Percentiles rank a stretch among this genome's conserved stretches.
phyloP scores from a whole-genome alignment of 2,888 invertebrate species.

The Tupiocoris notatus region DNA sequence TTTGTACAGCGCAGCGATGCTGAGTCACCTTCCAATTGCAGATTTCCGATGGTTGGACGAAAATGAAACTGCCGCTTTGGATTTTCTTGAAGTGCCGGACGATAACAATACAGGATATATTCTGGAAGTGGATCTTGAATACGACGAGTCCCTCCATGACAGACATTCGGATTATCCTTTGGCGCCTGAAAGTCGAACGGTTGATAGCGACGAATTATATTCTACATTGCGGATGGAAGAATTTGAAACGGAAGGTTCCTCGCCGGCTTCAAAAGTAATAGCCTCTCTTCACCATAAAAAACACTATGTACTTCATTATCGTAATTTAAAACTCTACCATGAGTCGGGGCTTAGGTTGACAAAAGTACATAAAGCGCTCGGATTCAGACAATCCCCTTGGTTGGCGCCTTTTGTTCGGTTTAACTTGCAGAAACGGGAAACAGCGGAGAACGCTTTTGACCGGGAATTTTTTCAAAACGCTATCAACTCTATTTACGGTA shows the following conservation, averaged over 20 bases:
- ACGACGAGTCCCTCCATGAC: not conserved
- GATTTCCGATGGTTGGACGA: not conserved
- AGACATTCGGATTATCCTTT: conserved; percentile 21
- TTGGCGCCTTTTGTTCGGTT: conserved; percentile 50
- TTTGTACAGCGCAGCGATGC: not conserved
- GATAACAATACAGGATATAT: not conserved
- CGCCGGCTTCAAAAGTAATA: conserved; percentile 43
- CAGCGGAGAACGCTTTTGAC: conserved; percentile 52
- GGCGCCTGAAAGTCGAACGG: not conserved
- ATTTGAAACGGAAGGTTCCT: too few species aligned
- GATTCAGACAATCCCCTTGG: conserved; percentile 51
- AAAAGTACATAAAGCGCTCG: conserved; percentile 51
- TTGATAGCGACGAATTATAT: not conserved
- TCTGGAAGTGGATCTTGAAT: not conserved
- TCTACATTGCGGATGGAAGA: not conserved
- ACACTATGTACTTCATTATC: conserved; percentile 20
- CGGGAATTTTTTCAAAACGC: conserved; percentile 54
- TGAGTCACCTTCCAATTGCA: not conserved
- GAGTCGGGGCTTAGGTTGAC: conserved; percentile 47
- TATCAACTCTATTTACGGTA: conserved; percentile 54
- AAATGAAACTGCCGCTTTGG: not conserved
- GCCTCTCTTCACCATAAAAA: conserved; percentile 47
- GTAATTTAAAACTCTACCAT: conserved; percentile 1
- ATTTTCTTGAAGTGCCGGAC: not conserved
- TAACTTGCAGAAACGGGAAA: conserved; percentile 42